Evolutionary conservation across 1,140 invertebrate genomes (phyloP).

Genomic region (Drosophila kohkoa): DNA sequence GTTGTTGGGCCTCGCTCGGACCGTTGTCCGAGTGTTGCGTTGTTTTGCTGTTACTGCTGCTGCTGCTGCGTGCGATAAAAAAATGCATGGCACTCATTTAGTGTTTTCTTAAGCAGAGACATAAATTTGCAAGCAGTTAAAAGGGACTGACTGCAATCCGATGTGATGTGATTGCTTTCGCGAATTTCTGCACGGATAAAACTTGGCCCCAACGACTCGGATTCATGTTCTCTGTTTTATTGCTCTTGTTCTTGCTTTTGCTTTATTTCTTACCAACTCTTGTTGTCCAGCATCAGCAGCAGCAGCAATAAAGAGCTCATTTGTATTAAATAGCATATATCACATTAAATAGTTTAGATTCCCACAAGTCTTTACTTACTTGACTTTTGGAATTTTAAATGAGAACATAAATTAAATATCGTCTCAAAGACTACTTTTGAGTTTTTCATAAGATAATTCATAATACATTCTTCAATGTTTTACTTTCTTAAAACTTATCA

Average conservation of each 20-base stretch:
- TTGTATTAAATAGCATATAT: conserved; percentile 5
- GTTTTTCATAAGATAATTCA: no score
- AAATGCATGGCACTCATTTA: conserved; percentile 83
- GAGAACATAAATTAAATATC: no score
- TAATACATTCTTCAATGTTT: no score
- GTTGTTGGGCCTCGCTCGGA: conserved; percentile 60
- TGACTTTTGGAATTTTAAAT: no score
- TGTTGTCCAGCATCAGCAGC: not conserved
- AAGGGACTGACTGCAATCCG: conserved; percentile 49
- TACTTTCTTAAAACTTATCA: no score
- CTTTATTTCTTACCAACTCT: not conserved
- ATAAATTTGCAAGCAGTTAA: conserved; percentile 80
- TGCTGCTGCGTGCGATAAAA: conserved; percentile 76
- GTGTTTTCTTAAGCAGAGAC: conserved; percentile 80
- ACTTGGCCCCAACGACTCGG: not conserved
- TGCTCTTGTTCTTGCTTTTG: not conserved
- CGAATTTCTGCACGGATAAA: conserved; percentile 35
- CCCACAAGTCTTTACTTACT: not conserved
- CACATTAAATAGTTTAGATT: not conserved
- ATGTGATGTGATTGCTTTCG: conserved; percentile 45
- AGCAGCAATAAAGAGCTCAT: conserved; percentile 19
- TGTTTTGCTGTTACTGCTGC: conserved; percentile 29
- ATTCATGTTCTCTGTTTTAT: conserved; percentile 6
- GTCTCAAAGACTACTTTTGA: no score
- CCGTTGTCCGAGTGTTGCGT: conserved; percentile 19